A percentile compares a stretch with the other conserved stretches of the same genome.
Evolutionary conservation across 1,140 invertebrate genomes (phyloP).

Genomic region (Carposina sasakii): DNA sequence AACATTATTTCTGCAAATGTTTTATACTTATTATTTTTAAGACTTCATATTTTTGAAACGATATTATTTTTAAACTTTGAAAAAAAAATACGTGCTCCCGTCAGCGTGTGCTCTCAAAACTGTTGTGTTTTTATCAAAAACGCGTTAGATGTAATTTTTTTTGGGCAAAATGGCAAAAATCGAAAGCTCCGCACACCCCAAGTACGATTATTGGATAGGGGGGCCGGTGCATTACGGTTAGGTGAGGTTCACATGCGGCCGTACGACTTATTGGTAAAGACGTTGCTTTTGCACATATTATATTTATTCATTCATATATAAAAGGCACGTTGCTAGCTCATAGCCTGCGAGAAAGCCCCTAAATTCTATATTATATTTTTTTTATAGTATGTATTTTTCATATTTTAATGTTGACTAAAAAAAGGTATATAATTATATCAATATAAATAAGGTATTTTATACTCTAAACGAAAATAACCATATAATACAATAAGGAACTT

Average conservation of each 20-base stretch:
- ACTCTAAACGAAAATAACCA: too few relatives aligned
- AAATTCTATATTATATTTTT: background rate
- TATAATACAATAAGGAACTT: too few relatives aligned
- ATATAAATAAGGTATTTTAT: too few relatives aligned
- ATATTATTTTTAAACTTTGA: background rate
- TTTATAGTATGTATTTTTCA: background rate
- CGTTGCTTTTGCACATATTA: background rate
- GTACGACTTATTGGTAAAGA: background rate
- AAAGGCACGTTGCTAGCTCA: background rate
- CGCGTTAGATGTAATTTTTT: slow-evolving; percentile 52
- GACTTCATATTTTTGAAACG: background rate
- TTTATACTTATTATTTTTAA: background rate
- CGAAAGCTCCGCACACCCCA: slow-evolving; percentile 30
- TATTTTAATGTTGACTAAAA: background rate
- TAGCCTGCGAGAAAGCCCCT: too few relatives aligned
- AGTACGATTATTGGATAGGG: background rate
- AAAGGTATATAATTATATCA: background rate
- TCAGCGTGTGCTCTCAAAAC: slow-evolving; percentile 56
- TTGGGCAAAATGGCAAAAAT: slow-evolving; percentile 64
- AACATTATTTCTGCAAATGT: background rate
- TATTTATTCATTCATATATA: background rate
- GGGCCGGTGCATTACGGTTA: slow-evolving; percentile 56
- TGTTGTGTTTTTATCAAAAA: slow-evolving; percentile 66
- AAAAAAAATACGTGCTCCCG: slow-evolving; percentile 35
- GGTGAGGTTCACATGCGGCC: slow-evolving; percentile 42